A percentile compares a stretch with the other conserved stretches of the same genome.
Evolutionary conservation across 1,140 invertebrate genomes (phyloP).

Genomic region (Ctenoplectra terminalis): DNA sequence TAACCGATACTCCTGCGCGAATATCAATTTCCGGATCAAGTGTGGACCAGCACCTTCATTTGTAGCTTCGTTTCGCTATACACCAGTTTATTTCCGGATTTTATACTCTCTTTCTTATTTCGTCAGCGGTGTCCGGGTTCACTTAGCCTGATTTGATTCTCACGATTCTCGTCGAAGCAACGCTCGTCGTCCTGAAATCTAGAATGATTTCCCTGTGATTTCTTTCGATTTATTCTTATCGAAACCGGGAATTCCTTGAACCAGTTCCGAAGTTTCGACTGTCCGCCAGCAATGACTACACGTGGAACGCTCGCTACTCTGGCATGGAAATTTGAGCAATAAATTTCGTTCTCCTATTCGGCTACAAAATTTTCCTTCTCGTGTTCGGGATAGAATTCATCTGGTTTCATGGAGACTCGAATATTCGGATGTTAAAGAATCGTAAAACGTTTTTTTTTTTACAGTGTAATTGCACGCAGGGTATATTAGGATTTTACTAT

Average conservation of each 20-base stretch:
- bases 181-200: not conserved
- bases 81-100: slow-evolving; percentile 24
- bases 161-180: not conserved
- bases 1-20: slow-evolving; percentile 47
- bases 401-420: not conserved
- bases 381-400: not conserved
- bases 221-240: not conserved
- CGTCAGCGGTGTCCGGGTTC: not conserved
- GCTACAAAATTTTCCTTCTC: not conserved
- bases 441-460: slow-evolving; percentile 28
- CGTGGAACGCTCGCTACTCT: not conserved
- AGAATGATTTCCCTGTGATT: slow-evolving; percentile 16
- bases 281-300: not conserved
- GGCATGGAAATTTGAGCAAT: not conserved
- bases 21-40: slow-evolving; percentile 62
- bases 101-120: slow-evolving; percentile 60
- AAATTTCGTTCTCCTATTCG: slow-evolving; percentile 3
- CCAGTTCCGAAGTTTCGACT: not conserved
- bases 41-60: slow-evolving; percentile 48
- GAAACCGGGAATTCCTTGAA: not conserved
- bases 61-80: slow-evolving; percentile 18
- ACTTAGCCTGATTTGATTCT: slow-evolving; percentile 24
- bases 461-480: slow-evolving; percentile 18
- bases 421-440: slow-evolving; percentile 1
- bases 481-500: slow-evolving; percentile 41